Conservation (phyloP, 2,113 vertebrate genomes). For the Abramis brama region DNA sequence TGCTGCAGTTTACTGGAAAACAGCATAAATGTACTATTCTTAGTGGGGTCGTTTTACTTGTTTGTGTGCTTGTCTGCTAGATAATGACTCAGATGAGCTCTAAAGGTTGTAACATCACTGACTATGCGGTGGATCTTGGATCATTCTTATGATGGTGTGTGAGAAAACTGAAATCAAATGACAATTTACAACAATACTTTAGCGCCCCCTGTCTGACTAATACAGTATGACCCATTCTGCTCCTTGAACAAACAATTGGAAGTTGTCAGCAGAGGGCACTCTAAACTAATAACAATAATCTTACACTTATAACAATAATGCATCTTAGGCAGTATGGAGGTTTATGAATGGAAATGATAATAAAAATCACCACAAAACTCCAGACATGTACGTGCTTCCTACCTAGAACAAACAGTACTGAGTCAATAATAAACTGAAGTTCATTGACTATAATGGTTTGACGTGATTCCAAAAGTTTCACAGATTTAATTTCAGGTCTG, state of each 20-base stretch:
- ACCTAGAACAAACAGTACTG: not conserved
- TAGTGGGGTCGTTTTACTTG: not conserved
- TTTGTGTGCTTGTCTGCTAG: not conserved
- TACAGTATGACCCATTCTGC: too few relatives aligned
- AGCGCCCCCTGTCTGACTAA: constrained; percentile 13
- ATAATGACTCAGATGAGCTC: constrained; percentile 7
- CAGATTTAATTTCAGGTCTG: not conserved
- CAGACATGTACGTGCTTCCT: not conserved
- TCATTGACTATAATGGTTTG: not conserved
- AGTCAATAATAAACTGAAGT: not conserved
- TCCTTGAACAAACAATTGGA: not conserved
- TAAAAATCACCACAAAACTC: not conserved
- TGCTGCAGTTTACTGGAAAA: not conserved
- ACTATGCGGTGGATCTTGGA: not conserved
- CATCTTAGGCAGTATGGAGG: not conserved
- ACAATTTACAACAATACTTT: not conserved
- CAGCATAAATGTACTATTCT: not conserved
- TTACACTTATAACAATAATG: not conserved
- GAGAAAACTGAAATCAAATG: not conserved
- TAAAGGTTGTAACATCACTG: not conserved
- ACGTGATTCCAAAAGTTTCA: not conserved
- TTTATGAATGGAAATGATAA: not conserved
- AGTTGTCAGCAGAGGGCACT: constrained; percentile 10
- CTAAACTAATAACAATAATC: not conserved
- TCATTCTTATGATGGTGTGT: not conserved